phyloP scores from a whole-genome alignment of 35 echinoderm and acorn worm species.

The Acanthaster planci region DNA sequence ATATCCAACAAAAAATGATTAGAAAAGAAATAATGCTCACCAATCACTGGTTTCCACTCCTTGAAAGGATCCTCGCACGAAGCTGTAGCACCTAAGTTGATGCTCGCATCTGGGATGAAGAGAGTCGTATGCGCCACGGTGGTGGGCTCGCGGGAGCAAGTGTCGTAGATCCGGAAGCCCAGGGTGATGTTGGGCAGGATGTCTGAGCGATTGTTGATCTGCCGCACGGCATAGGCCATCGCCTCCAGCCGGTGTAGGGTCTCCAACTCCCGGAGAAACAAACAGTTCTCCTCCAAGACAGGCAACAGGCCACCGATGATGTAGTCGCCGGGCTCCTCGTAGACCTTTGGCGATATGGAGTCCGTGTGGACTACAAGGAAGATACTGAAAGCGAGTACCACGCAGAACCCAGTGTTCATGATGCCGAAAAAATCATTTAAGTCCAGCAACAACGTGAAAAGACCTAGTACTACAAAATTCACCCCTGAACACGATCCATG shows the following conservation, averaged over 20 bases:
- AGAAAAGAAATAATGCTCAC: no score
- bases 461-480: no score
- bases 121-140: conserved; percentile 21
- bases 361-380: no score
- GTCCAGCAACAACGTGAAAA: no score
- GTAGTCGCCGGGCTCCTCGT: conserved; percentile 48
- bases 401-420: no score
- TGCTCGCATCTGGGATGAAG: conserved; percentile 26
- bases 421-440: no score
- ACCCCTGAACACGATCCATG: no score
- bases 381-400: no score
- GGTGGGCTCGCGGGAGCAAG: conserved; percentile 45
- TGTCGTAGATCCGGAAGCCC: conserved; percentile 69
- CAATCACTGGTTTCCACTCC: not conserved
- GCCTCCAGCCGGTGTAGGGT: conserved; percentile 58
- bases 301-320: conserved; percentile 55
- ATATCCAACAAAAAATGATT: no score
- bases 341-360: not conserved
- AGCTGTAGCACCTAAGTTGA: not conserved
- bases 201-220: conserved; percentile 55
- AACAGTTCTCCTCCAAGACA: conserved; percentile 32
- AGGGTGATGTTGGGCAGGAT: conserved; percentile 52
- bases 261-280: conserved; percentile 44
- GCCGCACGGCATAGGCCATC: conserved; percentile 54
- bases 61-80: not conserved